phyloP scores from a whole-genome alignment of 2,797 vertebrate species.

The Antrozous pallidus region DNA sequence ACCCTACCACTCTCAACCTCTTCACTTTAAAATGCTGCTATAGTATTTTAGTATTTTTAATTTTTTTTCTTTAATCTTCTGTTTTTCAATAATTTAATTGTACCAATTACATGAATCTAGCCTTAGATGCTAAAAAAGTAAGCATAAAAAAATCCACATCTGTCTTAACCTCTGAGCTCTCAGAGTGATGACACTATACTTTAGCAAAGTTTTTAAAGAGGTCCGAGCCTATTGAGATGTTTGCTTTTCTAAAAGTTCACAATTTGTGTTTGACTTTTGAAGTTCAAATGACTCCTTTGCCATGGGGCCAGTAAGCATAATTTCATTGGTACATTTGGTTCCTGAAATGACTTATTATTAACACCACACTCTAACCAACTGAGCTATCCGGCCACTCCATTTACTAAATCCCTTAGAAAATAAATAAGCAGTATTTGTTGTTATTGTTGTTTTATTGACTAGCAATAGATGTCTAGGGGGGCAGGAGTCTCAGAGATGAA shows the following conservation, averaged over 20 bases:
- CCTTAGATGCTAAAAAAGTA: not conserved
- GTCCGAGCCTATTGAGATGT: not conserved
- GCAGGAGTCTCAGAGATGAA: not conserved
- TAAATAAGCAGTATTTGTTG: not conserved
- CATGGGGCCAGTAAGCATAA: not conserved
- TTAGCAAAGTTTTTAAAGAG: not conserved
- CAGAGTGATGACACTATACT: not conserved
- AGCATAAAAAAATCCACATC: not conserved
- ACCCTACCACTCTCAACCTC: not conserved
- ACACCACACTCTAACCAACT: not conserved
- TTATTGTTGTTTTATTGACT: not conserved
- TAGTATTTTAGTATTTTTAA: not conserved
- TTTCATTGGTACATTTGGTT: not conserved
- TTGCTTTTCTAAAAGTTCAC: not conserved
- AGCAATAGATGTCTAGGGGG: not conserved
- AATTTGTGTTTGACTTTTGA: not conserved
- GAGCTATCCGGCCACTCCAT: not conserved
- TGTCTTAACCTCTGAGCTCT: not conserved
- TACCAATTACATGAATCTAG: not conserved
- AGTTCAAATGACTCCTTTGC: not conserved
- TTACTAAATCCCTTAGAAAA: not conserved
- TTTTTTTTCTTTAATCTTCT: not conserved
- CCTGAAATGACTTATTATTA: not conserved
- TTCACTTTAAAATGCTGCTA: not conserved
- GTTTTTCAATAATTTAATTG: not conserved